Evolutionary conservation across 2,888 invertebrate genomes (phyloP).

Genomic region (Cheilosia variabilis): DNA sequence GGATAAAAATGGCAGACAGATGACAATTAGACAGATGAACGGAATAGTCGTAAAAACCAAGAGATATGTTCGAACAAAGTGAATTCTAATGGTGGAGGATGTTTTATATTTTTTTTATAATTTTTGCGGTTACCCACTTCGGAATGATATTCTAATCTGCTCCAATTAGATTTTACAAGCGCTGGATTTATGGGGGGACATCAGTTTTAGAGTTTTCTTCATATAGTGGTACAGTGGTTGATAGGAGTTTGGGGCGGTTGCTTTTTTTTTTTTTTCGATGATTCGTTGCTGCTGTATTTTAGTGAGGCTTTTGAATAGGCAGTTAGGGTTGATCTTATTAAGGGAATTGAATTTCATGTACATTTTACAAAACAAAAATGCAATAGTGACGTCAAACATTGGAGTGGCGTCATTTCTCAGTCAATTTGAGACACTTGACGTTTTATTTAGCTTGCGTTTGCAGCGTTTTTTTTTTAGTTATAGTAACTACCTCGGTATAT

Average conservation of each 20-base stretch:
- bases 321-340: no score
- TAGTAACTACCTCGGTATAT: no score
- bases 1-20: conserved; percentile 71
- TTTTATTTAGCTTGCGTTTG: no score
- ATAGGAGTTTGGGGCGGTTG: not conserved
- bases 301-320: not conserved
- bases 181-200: conserved; percentile 60
- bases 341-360: no score
- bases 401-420: no score
- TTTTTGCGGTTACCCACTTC: conserved; percentile 66
- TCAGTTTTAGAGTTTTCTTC: conserved; percentile 24
- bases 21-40: conserved; percentile 72
- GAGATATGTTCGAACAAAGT: conserved; percentile 18
- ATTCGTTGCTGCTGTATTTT: not conserved
- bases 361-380: no score
- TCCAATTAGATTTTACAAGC: conserved; percentile 68
- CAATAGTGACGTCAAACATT: no score
- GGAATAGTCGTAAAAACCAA: conserved; percentile 52
- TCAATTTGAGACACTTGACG: no score
- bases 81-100: conserved; percentile 24
- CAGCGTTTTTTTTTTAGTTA: no score
- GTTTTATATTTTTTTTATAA: conserved; percentile 1
- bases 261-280: not conserved
- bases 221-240: conserved; percentile 9
- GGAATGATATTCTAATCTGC: conserved; percentile 65